Percentiles rank a stretch among this genome's conserved stretches.
phyloP scores from a whole-genome alignment of 2,888 invertebrate species.

The Zonitis immaculata region DNA sequence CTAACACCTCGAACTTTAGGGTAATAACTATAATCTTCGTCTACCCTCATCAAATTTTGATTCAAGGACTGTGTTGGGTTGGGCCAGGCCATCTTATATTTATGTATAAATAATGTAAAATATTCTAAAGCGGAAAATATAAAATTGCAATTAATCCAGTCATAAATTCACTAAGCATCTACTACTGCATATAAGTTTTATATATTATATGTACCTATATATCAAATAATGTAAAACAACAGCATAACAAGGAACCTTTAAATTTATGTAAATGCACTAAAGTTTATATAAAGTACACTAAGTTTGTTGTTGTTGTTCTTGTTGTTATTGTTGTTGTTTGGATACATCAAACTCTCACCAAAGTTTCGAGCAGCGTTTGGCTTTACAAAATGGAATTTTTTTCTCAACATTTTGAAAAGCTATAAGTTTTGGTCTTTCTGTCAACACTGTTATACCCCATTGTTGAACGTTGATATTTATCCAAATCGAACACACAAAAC shows the following conservation, averaged over 20 bases:
- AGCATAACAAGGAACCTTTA: neutral
- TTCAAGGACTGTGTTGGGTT: no score
- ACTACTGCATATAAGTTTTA: neutral
- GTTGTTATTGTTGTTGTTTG: neutral
- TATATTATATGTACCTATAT: neutral
- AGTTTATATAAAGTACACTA: neutral
- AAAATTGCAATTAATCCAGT: neutral
- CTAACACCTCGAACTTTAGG: conserved; percentile 1
- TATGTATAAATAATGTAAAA: no score
- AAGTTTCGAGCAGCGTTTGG: neutral
- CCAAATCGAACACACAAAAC: conserved; percentile 18
- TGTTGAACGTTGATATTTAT: conserved; percentile 18
- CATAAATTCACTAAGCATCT: neutral
- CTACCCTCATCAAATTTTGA: conserved; percentile 2
- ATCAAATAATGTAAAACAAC: neutral
- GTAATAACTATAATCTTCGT: conserved; percentile 1
- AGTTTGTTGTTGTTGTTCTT: neutral
- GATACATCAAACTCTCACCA: neutral
- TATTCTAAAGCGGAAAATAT: neutral
- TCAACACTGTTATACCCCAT: conserved; percentile 13
- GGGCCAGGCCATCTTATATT: no score
- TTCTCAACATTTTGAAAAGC: neutral
- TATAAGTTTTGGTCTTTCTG: conserved; percentile 8
- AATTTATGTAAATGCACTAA: neutral
- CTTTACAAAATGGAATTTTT: neutral